These are phyloP conservation scores for Coboldia fuscipes DNA, from an alignment of 1,140 invertebrate species.

Conservation along the genomic window DNA sequence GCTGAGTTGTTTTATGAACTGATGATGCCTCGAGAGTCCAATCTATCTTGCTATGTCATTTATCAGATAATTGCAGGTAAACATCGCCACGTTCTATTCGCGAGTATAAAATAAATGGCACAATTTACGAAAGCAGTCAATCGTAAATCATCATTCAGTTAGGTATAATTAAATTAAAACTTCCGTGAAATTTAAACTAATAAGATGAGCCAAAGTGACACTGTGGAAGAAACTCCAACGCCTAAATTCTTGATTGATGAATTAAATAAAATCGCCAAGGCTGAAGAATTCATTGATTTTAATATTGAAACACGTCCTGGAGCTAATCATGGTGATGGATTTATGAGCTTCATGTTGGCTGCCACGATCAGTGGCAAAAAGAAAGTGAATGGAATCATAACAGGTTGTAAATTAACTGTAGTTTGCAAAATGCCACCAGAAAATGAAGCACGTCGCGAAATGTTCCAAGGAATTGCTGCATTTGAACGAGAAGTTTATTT, in stretches of 20 bases:
- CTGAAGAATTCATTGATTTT: constrained; percentile 1
- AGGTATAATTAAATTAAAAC: no score
- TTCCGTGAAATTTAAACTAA: no score
- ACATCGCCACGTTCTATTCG: no score
- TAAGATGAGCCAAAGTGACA: no score
- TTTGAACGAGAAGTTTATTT: constrained; percentile 9
- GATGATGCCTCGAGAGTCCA: no score
- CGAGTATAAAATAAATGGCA: no score
- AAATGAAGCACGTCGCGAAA: background rate
- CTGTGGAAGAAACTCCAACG: background rate
- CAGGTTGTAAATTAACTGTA: background rate
- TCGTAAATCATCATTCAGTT: no score
- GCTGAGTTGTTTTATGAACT: no score
- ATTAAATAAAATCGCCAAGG: background rate
- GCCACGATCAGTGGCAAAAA: background rate
- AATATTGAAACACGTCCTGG: background rate
- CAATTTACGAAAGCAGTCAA: no score
- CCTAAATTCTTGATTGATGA: background rate
- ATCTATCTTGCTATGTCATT: no score
- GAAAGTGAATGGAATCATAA: background rate
- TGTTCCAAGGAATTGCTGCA: background rate
- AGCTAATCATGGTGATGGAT: background rate
- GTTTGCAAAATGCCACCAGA: background rate
- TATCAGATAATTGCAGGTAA: no score
- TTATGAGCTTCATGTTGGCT: background rate